Evolutionary conservation across 2,797 vertebrate species (phyloP), one percentile per base, ranked within the genome.

Genomic region (Megalops cyprinoides): DNA sequence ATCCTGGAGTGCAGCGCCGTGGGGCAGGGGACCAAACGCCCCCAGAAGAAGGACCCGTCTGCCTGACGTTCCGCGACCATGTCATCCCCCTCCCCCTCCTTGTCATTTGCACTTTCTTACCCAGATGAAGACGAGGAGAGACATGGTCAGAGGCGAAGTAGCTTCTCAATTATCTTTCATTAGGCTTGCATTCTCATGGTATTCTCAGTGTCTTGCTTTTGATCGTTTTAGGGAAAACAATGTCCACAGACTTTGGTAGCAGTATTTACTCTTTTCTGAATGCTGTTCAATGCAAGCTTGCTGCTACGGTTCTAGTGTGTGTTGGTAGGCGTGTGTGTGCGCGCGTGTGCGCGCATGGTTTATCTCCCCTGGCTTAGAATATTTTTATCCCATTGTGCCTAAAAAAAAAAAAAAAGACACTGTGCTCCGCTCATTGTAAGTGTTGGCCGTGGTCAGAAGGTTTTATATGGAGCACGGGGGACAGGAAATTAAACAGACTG

Each of bases 381-480:
- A 87, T 84, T 87, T 86, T 88, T 92, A 88, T 86, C 92, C 93
- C 91, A 89, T 90, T 88, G 92, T 93, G 93, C 92, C 92, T 93
- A 89, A 92, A 88, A 92, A 92, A 92, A 93, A 89, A 92, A 88
- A 92, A 92, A 92, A 93, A n/a, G 92, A 92, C 90, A 90, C 91
- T 92, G 92, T 91, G 93, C 92, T 93, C n/a, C n/a, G 93, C 93
- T 93, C 90, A 85, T 90, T 18, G 80, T 91, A 91, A 90, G 89
- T 84, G 84, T 87, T 77, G 85, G 86, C 86, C 79, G 86, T 86
- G 76, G 87, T 31, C 46, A 42, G 65, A 53, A 67, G n/a, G 56
- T 25, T 73, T 31, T 20, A 85, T 77, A 76, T 39, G 82, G 89
- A 91, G 88, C 89, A 89, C 55, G 78, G 79, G 84, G 86, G 87